phyloP scores from a whole-genome alignment of 2,113 vertebrate species.

The Salvelinus sp. region DNA sequence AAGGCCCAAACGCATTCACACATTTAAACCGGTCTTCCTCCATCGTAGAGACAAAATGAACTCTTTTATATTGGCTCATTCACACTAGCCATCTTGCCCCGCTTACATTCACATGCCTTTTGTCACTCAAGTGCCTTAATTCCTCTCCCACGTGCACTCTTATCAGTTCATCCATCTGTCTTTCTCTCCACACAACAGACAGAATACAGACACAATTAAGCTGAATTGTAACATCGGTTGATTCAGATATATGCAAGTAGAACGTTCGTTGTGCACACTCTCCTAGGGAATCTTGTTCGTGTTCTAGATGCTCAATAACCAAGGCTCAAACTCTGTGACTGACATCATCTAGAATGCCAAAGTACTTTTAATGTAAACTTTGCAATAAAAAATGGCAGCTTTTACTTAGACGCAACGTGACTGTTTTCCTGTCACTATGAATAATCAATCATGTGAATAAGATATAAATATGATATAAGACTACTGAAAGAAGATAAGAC shows the following conservation, averaged over 20 bases:
- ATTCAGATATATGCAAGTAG: constrained; percentile 53
- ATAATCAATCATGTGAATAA: constrained; percentile 13
- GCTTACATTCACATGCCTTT: constrained; percentile 47
- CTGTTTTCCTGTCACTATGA: constrained; percentile 45
- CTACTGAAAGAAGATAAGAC: constrained; percentile 9
- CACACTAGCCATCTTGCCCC: constrained; percentile 49
- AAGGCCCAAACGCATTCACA: too few species aligned
- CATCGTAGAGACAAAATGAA: not conserved
- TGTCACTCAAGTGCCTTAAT: constrained; percentile 75
- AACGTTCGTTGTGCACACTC: not conserved
- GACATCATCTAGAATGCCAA: constrained; percentile 54
- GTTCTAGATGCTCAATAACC: constrained; percentile 2
- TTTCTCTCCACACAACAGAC: constrained; percentile 13
- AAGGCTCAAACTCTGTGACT: constrained; percentile 11
- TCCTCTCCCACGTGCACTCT: constrained; percentile 43
- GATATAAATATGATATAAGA: constrained; percentile 3
- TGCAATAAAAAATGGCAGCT: constrained; percentile 72
- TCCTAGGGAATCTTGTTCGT: constrained; percentile 1
- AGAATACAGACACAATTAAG: constrained; percentile 60
- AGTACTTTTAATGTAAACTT: constrained; percentile 52
- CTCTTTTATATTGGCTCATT: constrained; percentile 30
- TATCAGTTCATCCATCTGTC: constrained; percentile 34
- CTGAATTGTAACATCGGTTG: constrained; percentile 28
- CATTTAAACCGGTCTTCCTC: too few species aligned
- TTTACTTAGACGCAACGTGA: constrained; percentile 54